Evolutionary conservation across 1,140 invertebrate genomes (phyloP), one percentile per base, ranked within the genome.

Genomic region (Campodea augens): DNA sequence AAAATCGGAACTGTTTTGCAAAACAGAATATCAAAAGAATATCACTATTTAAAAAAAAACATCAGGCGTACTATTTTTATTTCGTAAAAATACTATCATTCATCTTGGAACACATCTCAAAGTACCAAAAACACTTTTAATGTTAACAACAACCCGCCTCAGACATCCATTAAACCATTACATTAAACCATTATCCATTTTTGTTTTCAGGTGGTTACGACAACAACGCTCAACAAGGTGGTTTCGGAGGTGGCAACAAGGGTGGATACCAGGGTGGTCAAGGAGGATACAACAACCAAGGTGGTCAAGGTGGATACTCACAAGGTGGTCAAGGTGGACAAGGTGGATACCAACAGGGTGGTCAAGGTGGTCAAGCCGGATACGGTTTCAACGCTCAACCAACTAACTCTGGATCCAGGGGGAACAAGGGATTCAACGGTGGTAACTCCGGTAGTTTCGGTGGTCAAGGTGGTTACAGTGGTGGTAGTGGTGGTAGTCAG

Each of bases 401-500:
- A 32, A 15, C 7, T 10, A 15, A 23, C 12, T 32, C 27, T 32
- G 15, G 27, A 10, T 7, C 7, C 7, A 15, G 27, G 7, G 27
- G 27, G 7, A 32, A 15, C 27, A 10, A 10, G 7, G 27, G 27
- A 7, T 32, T 15, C 27, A 32, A 32, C 15, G 15, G 15, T 7
- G 27, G 27, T 32, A 15, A 15, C 7, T 32, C 15, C 15, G 27
- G 27, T n/a, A n/a, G n/a, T n/a, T n/a, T n/a, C 27, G 27, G 27
- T 32, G 27, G 27, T 32, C 27, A 32, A 15, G 27, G 5, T 41
- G 44, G 37, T 12, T 23, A 41, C 40, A 45, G 40, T 20, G 49
- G 50, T 29, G 41, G 36, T 21, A 47, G 42, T 32, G 52, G 51
- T 18, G 45, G 43, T 44, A 56, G 59, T 38, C 43, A 55, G 7